Conservation (phyloP, 2,797 vertebrate species). For the Meriones psammophilus region DNA sequence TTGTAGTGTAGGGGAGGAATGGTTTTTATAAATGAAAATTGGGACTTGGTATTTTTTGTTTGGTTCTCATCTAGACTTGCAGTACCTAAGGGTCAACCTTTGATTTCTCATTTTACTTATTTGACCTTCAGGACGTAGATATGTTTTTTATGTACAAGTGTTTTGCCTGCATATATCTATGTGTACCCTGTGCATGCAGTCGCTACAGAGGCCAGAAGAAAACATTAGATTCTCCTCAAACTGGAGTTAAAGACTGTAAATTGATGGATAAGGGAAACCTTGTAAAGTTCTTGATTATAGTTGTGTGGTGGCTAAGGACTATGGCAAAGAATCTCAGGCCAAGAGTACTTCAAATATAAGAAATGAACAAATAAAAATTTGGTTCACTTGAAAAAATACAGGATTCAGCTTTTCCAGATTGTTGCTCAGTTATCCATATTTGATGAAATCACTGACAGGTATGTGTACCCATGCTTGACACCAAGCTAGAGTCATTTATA, state of each 20-base stretch:
- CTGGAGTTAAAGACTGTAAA: neutral
- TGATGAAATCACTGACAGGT: neutral
- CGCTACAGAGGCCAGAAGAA: neutral
- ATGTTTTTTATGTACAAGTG: neutral
- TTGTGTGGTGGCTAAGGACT: neutral
- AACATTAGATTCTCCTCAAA: neutral
- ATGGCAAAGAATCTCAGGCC: neutral
- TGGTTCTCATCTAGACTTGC: constrained; percentile 49
- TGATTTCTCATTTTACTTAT: neutral
- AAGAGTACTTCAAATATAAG: constrained; percentile 20
- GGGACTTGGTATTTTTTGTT: constrained; percentile 23
- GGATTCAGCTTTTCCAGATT: neutral
- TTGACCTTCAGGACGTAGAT: no score
- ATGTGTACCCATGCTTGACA: neutral
- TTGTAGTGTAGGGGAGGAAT: neutral
- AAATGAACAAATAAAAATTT: neutral
- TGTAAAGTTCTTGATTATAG: neutral
- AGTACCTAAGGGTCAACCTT: neutral
- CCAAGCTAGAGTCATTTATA: neutral
- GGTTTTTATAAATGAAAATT: neutral
- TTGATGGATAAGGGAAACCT: neutral
- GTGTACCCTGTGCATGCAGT: neutral
- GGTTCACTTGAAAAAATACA: neutral
- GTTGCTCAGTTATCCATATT: neutral
- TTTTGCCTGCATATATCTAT: neutral